A percentile compares a stretch with the other conserved stretches of the same genome.
These are phyloP conservation scores for Pocillopora damicornis DNA, from an alignment of 64 coral and sea anemone genomes.

Conservation along the genomic window DNA sequence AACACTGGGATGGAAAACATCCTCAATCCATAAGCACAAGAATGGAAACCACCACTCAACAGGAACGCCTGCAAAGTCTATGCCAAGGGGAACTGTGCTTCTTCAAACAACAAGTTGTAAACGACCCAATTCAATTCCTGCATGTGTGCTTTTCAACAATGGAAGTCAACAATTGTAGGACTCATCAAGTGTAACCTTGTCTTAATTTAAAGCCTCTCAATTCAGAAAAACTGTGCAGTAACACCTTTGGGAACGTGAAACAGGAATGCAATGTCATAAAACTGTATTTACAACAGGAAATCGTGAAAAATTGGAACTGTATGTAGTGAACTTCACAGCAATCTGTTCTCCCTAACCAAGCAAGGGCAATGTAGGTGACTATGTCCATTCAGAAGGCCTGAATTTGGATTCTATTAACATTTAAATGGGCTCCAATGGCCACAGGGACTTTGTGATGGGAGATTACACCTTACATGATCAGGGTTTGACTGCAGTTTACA, in stretches of 20 bases:
- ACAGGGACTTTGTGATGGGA: slow-evolving; percentile 67
- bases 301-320: slow-evolving; percentile 36
- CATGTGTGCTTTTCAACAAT: slow-evolving; percentile 43
- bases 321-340: slow-evolving; percentile 33
- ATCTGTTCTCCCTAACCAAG: slow-evolving; percentile 48
- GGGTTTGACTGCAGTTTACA: slow-evolving; percentile 60
- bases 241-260: slow-evolving; percentile 54
- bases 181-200: slow-evolving; percentile 23
- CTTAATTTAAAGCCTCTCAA: slow-evolving; percentile 42
- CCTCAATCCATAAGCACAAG: slow-evolving; percentile 66
- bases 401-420: slow-evolving; percentile 52
- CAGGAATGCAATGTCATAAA: slow-evolving; percentile 48
- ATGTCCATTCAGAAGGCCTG: slow-evolving; percentile 13
- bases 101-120: slow-evolving; percentile 48
- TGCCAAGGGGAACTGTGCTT: slow-evolving; percentile 37
- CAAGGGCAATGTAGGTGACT: background rate
- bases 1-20: slow-evolving; percentile 50
- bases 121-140: slow-evolving; percentile 30
- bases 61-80: slow-evolving; percentile 6
- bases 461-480: slow-evolving; percentile 37
- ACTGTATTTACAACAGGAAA: slow-evolving; percentile 36
- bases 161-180: slow-evolving; percentile 50
- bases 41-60: slow-evolving; percentile 6
- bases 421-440: slow-evolving; percentile 64
- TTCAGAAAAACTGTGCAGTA: slow-evolving; percentile 20